phyloP scores from a whole-genome alignment of 2,888 invertebrate genomes.

The Ashinkailepas kermadecensis region DNA sequence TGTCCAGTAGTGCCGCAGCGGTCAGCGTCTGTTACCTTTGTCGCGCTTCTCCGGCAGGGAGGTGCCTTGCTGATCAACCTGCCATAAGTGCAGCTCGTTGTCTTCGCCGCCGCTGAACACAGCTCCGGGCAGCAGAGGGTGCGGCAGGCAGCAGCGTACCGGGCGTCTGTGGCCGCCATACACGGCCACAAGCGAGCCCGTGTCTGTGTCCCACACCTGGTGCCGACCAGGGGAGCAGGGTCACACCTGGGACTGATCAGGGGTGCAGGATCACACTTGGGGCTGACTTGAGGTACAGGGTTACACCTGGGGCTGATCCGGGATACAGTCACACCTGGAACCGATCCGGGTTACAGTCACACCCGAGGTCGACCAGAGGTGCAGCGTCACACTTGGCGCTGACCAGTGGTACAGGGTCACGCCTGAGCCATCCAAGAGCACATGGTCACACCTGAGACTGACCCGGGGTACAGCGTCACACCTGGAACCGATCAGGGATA shows the following conservation, averaged over 20 bases:
- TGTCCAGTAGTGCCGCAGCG: no score
- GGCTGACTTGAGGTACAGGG: not conserved
- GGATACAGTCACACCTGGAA: no score
- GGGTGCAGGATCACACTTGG: not conserved
- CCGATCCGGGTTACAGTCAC: no score
- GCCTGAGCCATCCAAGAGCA: no score
- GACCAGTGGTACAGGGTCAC: no score
- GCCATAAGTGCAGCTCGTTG: not conserved
- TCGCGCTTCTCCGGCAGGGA: not conserved
- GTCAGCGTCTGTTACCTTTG: no score
- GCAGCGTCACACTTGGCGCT: no score
- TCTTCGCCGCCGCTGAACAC: constrained; percentile 6
- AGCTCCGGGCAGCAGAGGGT: not conserved
- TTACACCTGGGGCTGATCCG: not conserved
- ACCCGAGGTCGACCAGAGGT: no score
- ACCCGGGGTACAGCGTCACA: no score
- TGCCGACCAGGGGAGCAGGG: not conserved
- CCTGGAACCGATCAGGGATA: no score
- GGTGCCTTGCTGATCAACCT: not conserved
- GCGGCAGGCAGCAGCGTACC: not conserved
- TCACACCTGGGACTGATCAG: not conserved
- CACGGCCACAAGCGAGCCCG: not conserved
- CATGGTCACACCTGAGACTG: no score
- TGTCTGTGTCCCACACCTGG: not conserved
- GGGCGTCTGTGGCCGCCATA: not conserved